Evolutionary conservation across 2,888 invertebrate genomes (phyloP).

Genomic region (Cephalotes varians): DNA sequence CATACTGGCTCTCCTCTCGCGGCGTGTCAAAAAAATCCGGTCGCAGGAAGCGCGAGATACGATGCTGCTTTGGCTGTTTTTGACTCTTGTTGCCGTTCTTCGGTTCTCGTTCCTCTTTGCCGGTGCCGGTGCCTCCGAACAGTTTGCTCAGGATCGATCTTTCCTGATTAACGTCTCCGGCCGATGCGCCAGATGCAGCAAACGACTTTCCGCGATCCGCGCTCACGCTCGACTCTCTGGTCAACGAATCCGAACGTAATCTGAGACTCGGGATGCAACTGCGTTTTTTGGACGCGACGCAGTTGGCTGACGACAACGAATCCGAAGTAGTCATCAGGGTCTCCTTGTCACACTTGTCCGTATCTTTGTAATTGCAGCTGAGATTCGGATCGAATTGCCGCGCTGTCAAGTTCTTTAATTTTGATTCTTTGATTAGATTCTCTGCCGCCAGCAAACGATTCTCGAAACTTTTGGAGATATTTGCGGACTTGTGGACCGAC

Average conservation of each 20-base stretch:
- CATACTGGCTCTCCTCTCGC: slow-evolving; percentile 89
- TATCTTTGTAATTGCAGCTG: slow-evolving; percentile 78
- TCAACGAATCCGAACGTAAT: slow-evolving; percentile 80
- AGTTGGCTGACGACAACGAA: not conserved
- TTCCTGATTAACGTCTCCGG: slow-evolving; percentile 83
- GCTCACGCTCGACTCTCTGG: slow-evolving; percentile 73
- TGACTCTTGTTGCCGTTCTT: slow-evolving; percentile 4
- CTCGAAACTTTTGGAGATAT: slow-evolving; percentile 79
- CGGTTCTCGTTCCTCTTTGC: slow-evolving; percentile 65
- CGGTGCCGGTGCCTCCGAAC: slow-evolving; percentile 80
- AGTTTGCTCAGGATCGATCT: slow-evolving; percentile 88
- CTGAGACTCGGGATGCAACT: slow-evolving; percentile 82
- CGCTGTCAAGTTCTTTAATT: slow-evolving; percentile 78
- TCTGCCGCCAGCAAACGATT: slow-evolving; percentile 82
- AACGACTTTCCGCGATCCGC: slow-evolving; percentile 66
- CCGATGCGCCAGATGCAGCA: slow-evolving; percentile 70
- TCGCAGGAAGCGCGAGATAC: slow-evolving; percentile 91
- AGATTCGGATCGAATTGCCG: slow-evolving; percentile 77
- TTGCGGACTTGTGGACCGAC: slow-evolving; percentile 68
- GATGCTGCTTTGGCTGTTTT: slow-evolving; percentile 86
- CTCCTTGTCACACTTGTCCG: slow-evolving; percentile 81
- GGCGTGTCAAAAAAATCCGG: slow-evolving; percentile 92
- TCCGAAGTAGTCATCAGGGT: slow-evolving; percentile 76
- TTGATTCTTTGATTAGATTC: slow-evolving; percentile 83
- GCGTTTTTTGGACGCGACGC: slow-evolving; percentile 74